Conservation (phyloP, 2,113 vertebrate species). For the Oriolus oriolus region DNA sequence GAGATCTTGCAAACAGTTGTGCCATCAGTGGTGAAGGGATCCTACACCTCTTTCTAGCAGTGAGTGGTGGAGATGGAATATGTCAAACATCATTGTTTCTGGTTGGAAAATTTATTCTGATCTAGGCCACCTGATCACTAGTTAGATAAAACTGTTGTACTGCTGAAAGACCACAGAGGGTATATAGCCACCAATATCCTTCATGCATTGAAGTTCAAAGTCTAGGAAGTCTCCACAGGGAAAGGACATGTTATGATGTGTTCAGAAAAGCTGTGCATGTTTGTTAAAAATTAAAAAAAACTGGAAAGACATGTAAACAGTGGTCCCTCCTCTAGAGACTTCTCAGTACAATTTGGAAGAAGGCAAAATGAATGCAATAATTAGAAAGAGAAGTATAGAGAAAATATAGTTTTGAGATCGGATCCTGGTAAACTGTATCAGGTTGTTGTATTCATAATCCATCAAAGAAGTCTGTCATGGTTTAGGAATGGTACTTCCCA, state of each 20-base stretch:
- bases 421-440: background rate
- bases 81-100: background rate
- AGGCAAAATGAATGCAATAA: background rate
- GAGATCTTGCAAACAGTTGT: background rate
- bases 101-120: background rate
- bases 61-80: background rate
- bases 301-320: background rate
- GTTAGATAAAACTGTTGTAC: background rate
- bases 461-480: background rate
- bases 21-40: background rate
- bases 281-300: background rate
- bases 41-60: background rate
- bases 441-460: background rate
- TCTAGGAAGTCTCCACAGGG: background rate
- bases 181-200: background rate
- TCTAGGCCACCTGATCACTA: background rate
- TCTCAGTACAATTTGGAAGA: background rate
- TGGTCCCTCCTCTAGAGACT: background rate
- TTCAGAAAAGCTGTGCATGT: background rate
- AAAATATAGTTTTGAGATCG: background rate
- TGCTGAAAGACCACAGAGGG: background rate
- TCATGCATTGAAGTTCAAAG: background rate
- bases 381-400: background rate
- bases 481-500: background rate
- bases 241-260: background rate